Evolutionary conservation across 2,888 invertebrate genomes (phyloP), one percentile per base, ranked within the genome.

Genomic region (Timema podura): DNA sequence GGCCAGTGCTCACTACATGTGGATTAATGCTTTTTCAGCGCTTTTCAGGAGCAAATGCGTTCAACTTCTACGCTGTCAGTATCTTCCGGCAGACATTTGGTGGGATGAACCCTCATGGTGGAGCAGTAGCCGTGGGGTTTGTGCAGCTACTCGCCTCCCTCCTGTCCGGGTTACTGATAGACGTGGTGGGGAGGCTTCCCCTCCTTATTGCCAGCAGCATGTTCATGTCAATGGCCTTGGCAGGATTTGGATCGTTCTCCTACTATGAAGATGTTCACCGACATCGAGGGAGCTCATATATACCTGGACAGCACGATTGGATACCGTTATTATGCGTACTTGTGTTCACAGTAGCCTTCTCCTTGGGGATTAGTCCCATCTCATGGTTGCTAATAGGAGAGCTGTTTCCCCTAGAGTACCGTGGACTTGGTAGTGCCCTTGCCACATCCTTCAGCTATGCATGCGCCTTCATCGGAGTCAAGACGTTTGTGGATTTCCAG

Each of bases 1-100:
- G 89, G 74, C 95, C 95, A 13, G 88, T 93, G 65, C 82, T 91
- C 72, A 91, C 95, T 68, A 91, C 93, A 2, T 91, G 94, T 78
- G 91, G 91, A 30, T 84, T 95, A 75, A 95, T 95, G 93, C 89
- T 94, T 82, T 94, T 95, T 79, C 95, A 95, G 79, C 86, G 95
- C 71, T 78, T 77, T 73, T 90, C 91, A 57, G 93, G 93, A 13
- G 93, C 92, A 49, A 92, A 92, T 76, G 91, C 92, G 65, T 93
- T 93, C 79, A 91, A 90, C 75, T 92, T 92, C 79, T 93, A 93
- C 81, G 92, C 92, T 65, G 94, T 93, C 11, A 89, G 90, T 69
- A 95, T 95, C 76, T 94, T 96, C 80, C 86, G 91, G 74, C 90
- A 91, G 80, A 94, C 95, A 30, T 91, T 92, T 74, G 89, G 89